Conservation (phyloP, 2,113 vertebrate species). For the Campylorhamphus procurvoides region DNA sequence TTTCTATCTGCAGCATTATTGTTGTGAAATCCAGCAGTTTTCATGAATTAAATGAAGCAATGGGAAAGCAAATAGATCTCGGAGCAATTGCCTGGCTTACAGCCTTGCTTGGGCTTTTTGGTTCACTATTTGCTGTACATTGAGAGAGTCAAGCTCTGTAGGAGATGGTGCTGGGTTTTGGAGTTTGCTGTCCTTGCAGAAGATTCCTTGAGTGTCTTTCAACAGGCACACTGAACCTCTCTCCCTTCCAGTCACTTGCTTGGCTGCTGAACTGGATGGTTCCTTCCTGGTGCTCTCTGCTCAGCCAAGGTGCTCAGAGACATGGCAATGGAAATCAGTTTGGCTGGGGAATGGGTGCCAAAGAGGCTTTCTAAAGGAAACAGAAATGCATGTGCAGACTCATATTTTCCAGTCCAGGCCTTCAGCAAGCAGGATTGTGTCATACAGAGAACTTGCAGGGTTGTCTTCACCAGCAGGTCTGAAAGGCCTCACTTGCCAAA, state of each 20-base stretch:
- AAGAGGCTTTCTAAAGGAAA: background rate
- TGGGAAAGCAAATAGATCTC: background rate
- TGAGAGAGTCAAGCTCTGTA: background rate
- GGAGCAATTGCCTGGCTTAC: background rate
- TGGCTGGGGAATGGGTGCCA: background rate
- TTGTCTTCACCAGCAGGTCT: background rate
- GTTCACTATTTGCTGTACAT: background rate
- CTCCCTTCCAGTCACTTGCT: background rate
- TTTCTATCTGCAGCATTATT: background rate
- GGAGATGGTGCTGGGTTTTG: background rate
- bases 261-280: background rate
- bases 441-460: background rate
- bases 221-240: background rate
- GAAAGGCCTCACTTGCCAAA: background rate
- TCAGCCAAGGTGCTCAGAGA: background rate
- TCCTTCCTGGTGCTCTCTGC: background rate
- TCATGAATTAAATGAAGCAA: background rate
- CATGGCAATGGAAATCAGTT: background rate
- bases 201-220: background rate
- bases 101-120: background rate
- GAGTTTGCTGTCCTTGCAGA: background rate
- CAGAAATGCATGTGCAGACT: background rate
- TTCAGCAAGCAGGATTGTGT: background rate
- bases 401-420: background rate
- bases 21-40: background rate